Base-by-base conservation (phyloP, 2,113 vertebrate species). In the Eira barbara region DNA sequence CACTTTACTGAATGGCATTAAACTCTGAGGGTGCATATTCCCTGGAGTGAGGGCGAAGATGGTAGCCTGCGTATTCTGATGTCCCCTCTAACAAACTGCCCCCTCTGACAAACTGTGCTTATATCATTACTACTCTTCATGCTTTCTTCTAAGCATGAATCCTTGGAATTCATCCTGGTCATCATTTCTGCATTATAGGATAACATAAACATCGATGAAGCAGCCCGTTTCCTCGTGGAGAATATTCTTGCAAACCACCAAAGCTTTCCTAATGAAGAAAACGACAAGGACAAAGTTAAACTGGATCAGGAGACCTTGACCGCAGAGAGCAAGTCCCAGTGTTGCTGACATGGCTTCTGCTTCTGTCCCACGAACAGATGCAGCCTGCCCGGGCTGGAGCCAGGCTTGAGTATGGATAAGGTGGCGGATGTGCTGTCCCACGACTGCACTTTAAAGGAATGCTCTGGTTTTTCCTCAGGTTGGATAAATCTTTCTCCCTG, bases 171-270 rank as follows among this genome's bases (percentile, higher is more conserved):
- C 31, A 94, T 25, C n/a, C 6, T 42, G 0, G 52, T 81, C 31
- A 31, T 67, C 49, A 10, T 81, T 96, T 90, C 52, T 89, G 45
- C 55, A 7, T 47, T 97, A n/a, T 97, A 99, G 99, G 99, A 99
- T 97, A 99, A 99, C 97, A 99, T 99, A 96, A 99, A 99, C 73
- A 99, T 99, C 81, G 99, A 99, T 0, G 99, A 99, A 97, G 99
- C 99, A 3, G 99, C 99, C n/a, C 99, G 99, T 74, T 99, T 99
- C 98, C 98, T 99, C 98, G 99, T 99, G 98, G 99, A 99, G 98
- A 99, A 99, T 95, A 99, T 99, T 97, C 99, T 99, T 95, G 98
- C 98, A 27, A 99, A 99, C 57, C 99, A 99, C 96, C 99, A 99
- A 98, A 98, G 98, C 92, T 99, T 99, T 97, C 99, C 99, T 1